Percentiles rank a stretch among this genome's conserved stretches.
Conservation (phyloP, 2,888 invertebrate species). For the Galerucella nymphaeae region DNA sequence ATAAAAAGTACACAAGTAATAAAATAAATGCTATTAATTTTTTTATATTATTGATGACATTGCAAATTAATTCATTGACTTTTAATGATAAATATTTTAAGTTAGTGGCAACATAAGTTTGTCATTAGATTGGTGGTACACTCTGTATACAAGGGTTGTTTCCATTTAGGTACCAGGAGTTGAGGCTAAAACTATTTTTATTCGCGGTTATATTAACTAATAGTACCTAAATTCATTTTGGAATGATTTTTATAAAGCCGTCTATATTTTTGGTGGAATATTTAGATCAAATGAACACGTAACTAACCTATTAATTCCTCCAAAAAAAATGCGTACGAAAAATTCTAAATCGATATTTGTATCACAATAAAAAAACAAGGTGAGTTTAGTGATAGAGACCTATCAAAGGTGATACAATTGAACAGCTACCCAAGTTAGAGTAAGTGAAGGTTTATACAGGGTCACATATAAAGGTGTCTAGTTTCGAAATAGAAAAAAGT, state of each 20-base stretch:
- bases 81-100: background rate
- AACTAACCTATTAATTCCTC: background rate
- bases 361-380: no score
- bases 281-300: background rate
- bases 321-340: background rate
- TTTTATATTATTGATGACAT: background rate
- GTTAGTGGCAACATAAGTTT: background rate
- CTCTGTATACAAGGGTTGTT: no score
- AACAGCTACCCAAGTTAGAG: background rate
- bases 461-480: background rate
- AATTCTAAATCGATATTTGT: conserved; percentile 8
- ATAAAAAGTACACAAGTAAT: background rate
- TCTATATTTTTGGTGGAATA: conserved; percentile 4
- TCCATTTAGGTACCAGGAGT: background rate
- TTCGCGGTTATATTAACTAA: background rate
- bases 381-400: background rate
- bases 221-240: background rate
- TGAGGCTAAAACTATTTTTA: background rate
- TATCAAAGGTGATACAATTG: background rate
- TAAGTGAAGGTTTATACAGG: background rate
- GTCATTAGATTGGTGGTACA: no score
- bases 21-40: background rate
- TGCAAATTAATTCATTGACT: background rate
- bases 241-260: background rate
- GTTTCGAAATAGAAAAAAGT: background rate